Evolutionary conservation across 2,113 vertebrate species (phyloP).

Genomic region (Apeltes quadracus): DNA sequence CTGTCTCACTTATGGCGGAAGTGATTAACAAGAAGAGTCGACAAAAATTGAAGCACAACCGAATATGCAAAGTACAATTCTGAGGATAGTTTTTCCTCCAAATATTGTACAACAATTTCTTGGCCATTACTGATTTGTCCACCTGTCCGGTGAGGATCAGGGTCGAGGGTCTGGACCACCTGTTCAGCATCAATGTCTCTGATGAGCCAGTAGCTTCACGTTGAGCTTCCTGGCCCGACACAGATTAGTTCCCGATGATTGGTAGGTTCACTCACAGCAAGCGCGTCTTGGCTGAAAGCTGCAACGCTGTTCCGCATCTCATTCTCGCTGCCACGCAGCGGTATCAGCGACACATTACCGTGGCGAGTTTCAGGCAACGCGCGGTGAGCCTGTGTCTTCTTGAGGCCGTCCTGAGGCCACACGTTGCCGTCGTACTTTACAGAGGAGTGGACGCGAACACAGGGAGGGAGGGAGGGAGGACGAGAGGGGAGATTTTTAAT

Average conservation of each 20-base stretch:
- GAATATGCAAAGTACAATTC: background rate
- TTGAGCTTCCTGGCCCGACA: constrained; percentile 36
- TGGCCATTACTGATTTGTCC: constrained; percentile 9
- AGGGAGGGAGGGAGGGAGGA: background rate
- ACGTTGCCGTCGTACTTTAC: constrained; percentile 82
- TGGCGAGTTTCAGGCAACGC: constrained; percentile 79
- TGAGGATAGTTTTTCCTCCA: background rate
- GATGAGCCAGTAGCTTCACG: constrained; percentile 42
- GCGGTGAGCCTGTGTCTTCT: constrained; percentile 73
- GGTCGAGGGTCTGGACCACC: constrained; percentile 49
- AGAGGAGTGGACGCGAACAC: background rate
- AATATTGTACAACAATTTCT: background rate
- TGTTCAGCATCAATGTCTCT: constrained; percentile 63
- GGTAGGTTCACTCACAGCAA: constrained; percentile 87
- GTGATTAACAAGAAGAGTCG: background rate
- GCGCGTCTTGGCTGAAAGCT: constrained; percentile 86
- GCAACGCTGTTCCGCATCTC: constrained; percentile 96
- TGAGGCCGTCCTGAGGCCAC: constrained; percentile 86
- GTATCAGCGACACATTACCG: constrained; percentile 92
- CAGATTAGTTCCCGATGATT: constrained; percentile 71
- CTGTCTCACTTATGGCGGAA: background rate
- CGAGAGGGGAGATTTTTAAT: constrained; percentile 10
- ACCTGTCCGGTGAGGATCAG: constrained; percentile 9
- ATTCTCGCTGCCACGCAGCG: constrained; percentile 91
- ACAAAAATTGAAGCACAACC: background rate